Evolutionary conservation across 2,888 invertebrate species (phyloP).

Genomic region (Pseudococcus longispinus): DNA sequence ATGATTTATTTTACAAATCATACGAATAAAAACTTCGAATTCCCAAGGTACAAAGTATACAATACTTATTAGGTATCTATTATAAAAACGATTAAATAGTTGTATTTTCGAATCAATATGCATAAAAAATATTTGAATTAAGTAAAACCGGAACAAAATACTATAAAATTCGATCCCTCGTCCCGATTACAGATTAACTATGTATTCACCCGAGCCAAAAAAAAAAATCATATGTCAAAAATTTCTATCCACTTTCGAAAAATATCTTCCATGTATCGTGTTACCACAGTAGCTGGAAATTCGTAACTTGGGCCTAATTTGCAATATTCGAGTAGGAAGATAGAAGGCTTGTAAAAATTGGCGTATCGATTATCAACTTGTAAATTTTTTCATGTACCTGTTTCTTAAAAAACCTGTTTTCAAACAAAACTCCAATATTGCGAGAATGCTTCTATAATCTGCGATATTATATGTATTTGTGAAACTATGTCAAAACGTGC

Average conservation of each 20-base stretch:
- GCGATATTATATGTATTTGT: background rate
- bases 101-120: no score
- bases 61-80: no score
- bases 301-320: background rate
- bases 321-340: slow-evolving; percentile 7
- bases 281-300: background rate
- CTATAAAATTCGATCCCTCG: no score
- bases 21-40: no score
- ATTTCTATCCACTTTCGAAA: background rate
- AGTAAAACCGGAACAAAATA: no score
- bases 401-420: slow-evolving; percentile 5
- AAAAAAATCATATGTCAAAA: background rate
- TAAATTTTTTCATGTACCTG: background rate
- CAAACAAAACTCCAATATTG: background rate
- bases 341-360: background rate
- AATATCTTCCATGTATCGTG: background rate
- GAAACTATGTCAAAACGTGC: background rate
- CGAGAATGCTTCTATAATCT: no score
- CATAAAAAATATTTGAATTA: no score
- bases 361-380: background rate
- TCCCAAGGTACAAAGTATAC: no score
- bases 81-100: no score
- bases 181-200: background rate
- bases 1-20: no score
- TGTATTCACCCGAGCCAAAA: background rate